Percentiles rank a stretch among this genome's conserved stretches.
Conservation (phyloP, 2,113 vertebrate species). For the Dipodomys stephensi region DNA sequence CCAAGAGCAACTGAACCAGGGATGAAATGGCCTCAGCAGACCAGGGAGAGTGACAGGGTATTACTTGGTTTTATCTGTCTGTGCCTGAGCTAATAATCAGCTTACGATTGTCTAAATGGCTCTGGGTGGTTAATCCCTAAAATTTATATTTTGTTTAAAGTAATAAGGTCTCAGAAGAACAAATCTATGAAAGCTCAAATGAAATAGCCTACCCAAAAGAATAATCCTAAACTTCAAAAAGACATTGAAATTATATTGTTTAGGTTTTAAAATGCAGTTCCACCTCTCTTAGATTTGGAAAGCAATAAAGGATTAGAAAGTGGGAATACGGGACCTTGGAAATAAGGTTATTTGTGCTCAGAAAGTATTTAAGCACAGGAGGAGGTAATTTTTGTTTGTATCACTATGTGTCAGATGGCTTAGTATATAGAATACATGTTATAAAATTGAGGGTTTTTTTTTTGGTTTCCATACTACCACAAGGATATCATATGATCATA, state of each 20-base stretch:
- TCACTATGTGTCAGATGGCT: not conserved
- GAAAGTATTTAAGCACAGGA: constrained; percentile 9
- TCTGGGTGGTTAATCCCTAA: not conserved
- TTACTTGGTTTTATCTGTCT: not conserved
- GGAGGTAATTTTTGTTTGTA: constrained; percentile 32
- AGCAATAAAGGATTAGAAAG: constrained; percentile 28
- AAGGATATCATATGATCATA: not conserved
- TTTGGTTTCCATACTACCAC: not conserved
- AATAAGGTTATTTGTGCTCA: constrained; percentile 60
- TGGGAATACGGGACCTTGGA: constrained; percentile 17
- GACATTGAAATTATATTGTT: not conserved
- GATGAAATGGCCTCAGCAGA: not conserved
- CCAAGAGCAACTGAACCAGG: not conserved
- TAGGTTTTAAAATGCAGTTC: constrained; percentile 5
- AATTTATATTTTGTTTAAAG: not conserved
- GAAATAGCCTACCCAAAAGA: not conserved
- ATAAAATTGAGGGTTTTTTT: no score
- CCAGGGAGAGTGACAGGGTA: not conserved
- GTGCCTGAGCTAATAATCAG: constrained; percentile 47
- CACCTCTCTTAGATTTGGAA: not conserved
- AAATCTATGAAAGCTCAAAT: constrained; percentile 57
- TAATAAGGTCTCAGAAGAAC: not conserved
- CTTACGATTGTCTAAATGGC: constrained; percentile 50
- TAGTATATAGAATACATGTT: not conserved
- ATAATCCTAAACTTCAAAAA: constrained; percentile 42